phyloP scores from a whole-genome alignment of 2,797 vertebrate species.

The Crypturellus tataupa region DNA sequence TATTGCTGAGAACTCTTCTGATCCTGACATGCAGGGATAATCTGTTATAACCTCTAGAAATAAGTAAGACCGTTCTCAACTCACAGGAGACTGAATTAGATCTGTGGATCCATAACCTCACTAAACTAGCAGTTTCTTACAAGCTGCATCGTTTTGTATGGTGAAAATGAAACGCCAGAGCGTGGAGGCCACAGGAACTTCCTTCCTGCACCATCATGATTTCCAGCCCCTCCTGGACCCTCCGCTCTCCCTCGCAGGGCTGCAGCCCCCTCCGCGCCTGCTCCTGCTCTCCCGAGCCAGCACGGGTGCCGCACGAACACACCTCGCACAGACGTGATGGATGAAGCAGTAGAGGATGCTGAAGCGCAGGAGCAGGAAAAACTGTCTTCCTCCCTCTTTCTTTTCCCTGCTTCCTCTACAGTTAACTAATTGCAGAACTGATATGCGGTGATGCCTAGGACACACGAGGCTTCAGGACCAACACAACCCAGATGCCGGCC shows the following conservation, averaged over 20 bases:
- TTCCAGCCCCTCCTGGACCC: neutral
- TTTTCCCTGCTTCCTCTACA: neutral
- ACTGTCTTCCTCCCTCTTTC: too few species aligned
- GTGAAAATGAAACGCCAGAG: neutral
- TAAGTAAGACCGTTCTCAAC: neutral
- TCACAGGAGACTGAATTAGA: neutral
- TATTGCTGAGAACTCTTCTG: neutral
- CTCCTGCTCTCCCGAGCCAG: neutral
- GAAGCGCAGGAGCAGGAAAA: neutral
- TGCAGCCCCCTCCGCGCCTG: neutral
- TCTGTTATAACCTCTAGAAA: neutral
- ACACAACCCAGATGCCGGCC: rapidly evolving
- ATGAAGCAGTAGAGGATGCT: neutral
- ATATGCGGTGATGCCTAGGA: neutral
- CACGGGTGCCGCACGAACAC: neutral
- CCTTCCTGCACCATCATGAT: neutral
- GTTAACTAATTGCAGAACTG: neutral
- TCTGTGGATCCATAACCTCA: neutral
- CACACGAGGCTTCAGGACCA: rapidly evolving
- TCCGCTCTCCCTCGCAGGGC: neutral
- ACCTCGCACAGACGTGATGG: neutral
- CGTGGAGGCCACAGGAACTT: neutral
- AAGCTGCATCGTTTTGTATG: neutral
- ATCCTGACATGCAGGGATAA: neutral
- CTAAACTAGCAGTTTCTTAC: neutral